phyloP scores from a whole-genome alignment of 2,888 invertebrate genomes.

The Watsonalla cultraria region DNA sequence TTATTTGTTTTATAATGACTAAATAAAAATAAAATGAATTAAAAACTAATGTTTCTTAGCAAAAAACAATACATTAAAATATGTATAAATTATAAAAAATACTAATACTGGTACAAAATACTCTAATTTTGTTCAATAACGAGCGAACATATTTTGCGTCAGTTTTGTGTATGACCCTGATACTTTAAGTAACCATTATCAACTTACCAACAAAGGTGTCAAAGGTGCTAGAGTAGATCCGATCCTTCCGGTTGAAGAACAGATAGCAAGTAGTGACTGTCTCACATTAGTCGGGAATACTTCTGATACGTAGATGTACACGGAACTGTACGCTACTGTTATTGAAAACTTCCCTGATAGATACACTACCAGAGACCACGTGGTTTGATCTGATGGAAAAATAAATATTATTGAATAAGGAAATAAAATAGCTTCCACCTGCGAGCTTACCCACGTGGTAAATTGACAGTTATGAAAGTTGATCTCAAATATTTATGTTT shows the following conservation, averaged over 20 bases:
- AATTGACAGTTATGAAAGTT: too few relatives aligned
- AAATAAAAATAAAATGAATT: too few relatives aligned
- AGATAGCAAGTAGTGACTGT: conserved; percentile 80
- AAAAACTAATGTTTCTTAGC: too few relatives aligned
- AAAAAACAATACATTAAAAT: too few relatives aligned
- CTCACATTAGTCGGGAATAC: conserved; percentile 83
- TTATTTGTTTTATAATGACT: too few relatives aligned
- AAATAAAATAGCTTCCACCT: conserved; percentile 6
- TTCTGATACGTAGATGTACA: conserved; percentile 84
- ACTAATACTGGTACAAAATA: too few relatives aligned
- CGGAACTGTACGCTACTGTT: conserved; percentile 81
- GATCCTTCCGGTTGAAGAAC: conserved; percentile 81
- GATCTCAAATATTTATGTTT: too few relatives aligned
- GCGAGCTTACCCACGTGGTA: too few relatives aligned
- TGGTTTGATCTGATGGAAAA: conserved; percentile 46
- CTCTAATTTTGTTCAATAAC: too few relatives aligned
- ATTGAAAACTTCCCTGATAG: conserved; percentile 83
- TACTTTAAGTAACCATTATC: neutral
- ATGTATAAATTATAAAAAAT: too few relatives aligned
- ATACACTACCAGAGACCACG: conserved; percentile 73
- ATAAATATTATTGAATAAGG: conserved; percentile 4
- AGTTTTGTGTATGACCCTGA: too few relatives aligned
- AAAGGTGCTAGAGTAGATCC: conserved; percentile 83
- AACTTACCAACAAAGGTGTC: conserved; percentile 80
- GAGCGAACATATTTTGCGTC: too few relatives aligned